Percentiles rank a stretch among this genome's conserved stretches.
These are phyloP conservation scores for Paedocypris sp. DNA, from an alignment of 2,113 vertebrate species.

Conservation along the genomic window DNA sequence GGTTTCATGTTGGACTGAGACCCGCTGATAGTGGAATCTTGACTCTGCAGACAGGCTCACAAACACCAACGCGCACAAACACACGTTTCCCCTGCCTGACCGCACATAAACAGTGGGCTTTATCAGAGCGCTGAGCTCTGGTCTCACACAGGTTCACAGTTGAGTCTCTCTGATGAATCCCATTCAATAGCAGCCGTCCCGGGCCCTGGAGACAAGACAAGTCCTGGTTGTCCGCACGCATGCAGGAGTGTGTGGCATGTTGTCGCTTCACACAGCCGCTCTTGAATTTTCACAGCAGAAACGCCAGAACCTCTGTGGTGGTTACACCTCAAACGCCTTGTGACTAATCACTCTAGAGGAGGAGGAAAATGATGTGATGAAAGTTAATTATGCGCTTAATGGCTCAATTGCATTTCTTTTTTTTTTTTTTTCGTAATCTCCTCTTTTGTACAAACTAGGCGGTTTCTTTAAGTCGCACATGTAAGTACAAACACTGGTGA, in stretches of 20 bases:
- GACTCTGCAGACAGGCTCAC: neutral
- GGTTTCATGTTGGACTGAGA: slow-evolving; percentile 13
- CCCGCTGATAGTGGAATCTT: slow-evolving; percentile 20
- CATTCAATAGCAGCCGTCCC: neutral
- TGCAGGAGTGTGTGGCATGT: neutral
- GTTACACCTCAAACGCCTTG: too few species aligned
- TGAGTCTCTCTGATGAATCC: neutral
- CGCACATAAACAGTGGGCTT: slow-evolving; percentile 22
- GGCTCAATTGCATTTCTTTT: too few species aligned
- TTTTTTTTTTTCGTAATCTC: too few species aligned
- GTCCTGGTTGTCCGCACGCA: slow-evolving; percentile 5
- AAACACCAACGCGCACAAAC: slow-evolving; percentile 1
- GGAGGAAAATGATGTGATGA: too few species aligned
- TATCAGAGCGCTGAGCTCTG: slow-evolving; percentile 4
- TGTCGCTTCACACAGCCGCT: neutral
- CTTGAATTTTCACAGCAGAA: too few species aligned
- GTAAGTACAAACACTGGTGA: too few species aligned
- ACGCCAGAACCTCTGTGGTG: too few species aligned
- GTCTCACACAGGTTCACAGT: slow-evolving; percentile 7
- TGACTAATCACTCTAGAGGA: neutral
- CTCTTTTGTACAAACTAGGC: too few species aligned
- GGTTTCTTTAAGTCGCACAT: too few species aligned
- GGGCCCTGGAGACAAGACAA: neutral
- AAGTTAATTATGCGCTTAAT: too few species aligned
- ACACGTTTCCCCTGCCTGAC: slow-evolving; percentile 10